These are phyloP conservation scores for Poeciliopsis gracilis DNA, from an alignment of 2,797 vertebrate genomes.

Conservation along the genomic window DNA sequence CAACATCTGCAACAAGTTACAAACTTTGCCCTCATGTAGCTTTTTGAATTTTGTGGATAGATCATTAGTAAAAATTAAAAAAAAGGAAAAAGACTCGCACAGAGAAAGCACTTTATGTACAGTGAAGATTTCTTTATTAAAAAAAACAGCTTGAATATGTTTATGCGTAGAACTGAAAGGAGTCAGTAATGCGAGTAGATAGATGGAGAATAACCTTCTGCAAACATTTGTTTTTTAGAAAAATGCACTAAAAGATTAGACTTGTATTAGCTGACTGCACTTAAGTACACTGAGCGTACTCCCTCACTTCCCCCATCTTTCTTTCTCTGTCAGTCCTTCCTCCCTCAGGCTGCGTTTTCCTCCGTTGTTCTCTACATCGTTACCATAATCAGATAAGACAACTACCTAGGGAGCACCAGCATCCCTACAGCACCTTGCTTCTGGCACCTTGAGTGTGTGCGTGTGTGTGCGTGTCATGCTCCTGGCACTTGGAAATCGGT, in stretches of 20 bases:
- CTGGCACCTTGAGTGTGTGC: conserved; percentile 62
- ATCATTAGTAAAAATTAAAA: neutral
- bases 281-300: conserved; percentile 53
- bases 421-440: conserved; percentile 77
- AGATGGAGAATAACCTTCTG: neutral
- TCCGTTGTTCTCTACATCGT: conserved; percentile 73
- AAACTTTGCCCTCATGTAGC: neutral
- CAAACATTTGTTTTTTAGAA: conserved; percentile 4
- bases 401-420: conserved; percentile 80
- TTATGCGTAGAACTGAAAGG: neutral
- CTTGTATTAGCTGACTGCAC: conserved; percentile 42
- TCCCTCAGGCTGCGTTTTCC: conserved; percentile 73
- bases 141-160: neutral
- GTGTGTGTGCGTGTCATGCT: conserved; percentile 60
- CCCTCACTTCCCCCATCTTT: conserved; percentile 53
- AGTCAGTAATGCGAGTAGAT: neutral
- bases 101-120: neutral
- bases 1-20: neutral
- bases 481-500: conserved; percentile 71
- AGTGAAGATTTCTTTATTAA: neutral
- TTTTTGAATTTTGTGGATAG: neutral
- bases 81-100: neutral
- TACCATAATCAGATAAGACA: conserved; percentile 85
- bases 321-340: conserved; percentile 52
- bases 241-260: conserved; percentile 34